Evolutionary conservation across 1,140 invertebrate species (phyloP), one percentile per base, ranked within the genome.

Genomic region (Cydia amplana): DNA sequence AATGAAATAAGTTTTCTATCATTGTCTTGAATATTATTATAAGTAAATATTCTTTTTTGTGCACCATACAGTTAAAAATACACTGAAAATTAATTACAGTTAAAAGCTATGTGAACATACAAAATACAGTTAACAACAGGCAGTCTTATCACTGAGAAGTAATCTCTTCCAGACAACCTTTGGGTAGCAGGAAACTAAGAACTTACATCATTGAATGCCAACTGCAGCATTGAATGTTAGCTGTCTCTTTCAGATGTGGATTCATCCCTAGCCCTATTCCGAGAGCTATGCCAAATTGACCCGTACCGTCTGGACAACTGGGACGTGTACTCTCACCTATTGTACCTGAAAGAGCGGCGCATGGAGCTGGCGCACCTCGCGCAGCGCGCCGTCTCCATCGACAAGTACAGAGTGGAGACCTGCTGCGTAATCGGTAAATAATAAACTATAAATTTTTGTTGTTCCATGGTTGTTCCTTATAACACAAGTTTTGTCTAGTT

Each of bases 341-440:
- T 99, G 7, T 99, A 99, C 89, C 97, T 99, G 5, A 97, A 98
- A 93, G 98, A 99, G 89, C 95, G 98, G 93, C 95, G 97, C 84
- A 97, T 97, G 75, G 98, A 99, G 90, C 93, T 99, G 77, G 97
- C 98, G 7, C 95, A 97, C 91, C 94, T 99, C 76, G 99, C 99
- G 7, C 98, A 99, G 87, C 96, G 96, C 83, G 97, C 97, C 46
- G 97, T 97, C 43, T 96, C 97, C 86, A 98, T 99, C 79, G 98
- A 99, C 90, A 99, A 99, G 93, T 99, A 99, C 88, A 94, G 97
- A 85, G 96, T 98, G 14, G 98, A 99, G 94, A 99, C 99, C 1
- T 99, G 99, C 91, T 99, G 98, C 94, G 97, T 99, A 84, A 97
- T 99, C 88, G 99, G 98, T 97, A 93, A 94, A 91, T 18, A 51